phyloP scores from a whole-genome alignment of 2,113 vertebrate genomes.

The Eolophus roseicapilla region DNA sequence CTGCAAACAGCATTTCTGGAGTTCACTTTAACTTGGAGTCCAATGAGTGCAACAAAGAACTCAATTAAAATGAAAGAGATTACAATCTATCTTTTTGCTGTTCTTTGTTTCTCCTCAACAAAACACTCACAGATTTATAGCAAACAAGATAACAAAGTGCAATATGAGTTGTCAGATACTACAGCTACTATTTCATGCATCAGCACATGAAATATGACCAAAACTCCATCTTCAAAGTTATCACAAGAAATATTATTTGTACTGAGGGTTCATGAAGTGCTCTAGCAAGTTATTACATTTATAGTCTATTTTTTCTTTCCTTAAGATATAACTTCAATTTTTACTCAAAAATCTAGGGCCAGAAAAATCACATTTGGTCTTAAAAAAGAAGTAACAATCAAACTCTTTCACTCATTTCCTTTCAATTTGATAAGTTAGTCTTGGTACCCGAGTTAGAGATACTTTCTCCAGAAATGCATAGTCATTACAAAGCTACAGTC shows the following conservation, averaged over 20 bases:
- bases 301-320: neutral
- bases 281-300: neutral
- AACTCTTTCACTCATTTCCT: neutral
- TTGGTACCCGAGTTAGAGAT: neutral
- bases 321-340: neutral
- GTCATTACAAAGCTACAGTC: neutral
- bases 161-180: neutral
- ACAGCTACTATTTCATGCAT: neutral
- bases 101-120: neutral
- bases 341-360: neutral
- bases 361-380: neutral
- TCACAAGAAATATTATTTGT: slow-evolving; percentile 3
- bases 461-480: neutral
- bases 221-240: neutral
- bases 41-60: neutral
- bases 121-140: neutral
- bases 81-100: neutral
- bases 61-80: neutral
- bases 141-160: neutral
- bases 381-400: neutral
- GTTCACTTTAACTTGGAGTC: neutral
- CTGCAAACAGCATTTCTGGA: neutral
- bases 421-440: neutral
- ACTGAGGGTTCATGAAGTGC: neutral
- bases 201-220: neutral